Percentiles rank a stretch among this genome's conserved stretches.
Evolutionary conservation across 2,888 invertebrate species (phyloP).

Genomic region (Griposia aprilina): DNA sequence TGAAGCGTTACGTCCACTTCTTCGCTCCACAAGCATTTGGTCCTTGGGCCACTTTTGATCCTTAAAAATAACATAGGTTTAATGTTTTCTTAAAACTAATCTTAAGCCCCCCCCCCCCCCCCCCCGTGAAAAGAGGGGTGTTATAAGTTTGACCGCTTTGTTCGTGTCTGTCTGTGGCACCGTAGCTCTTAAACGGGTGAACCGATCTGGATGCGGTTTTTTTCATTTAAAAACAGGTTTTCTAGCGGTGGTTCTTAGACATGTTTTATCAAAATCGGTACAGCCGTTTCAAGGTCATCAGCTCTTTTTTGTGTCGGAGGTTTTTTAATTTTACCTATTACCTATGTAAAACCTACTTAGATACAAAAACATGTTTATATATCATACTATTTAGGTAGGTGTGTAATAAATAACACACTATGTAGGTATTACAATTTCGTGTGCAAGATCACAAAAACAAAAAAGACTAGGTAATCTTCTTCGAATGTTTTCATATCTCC

Average conservation of each 20-base stretch:
- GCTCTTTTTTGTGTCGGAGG: no score
- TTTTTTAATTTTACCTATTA: no score
- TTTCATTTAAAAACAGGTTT: no score
- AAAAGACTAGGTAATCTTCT: not conserved
- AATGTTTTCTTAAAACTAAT: not conserved
- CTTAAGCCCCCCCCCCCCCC: no score
- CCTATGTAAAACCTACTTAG: not conserved
- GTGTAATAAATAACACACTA: not conserved
- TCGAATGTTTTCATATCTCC: not conserved
- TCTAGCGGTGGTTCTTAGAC: no score
- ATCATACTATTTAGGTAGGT: not conserved
- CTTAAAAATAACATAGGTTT: not conserved
- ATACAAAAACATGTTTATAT: not conserved
- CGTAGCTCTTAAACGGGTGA: no score
- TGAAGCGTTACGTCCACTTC: slow-evolving; percentile 1
- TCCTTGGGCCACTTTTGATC: not conserved
- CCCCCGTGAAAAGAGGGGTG: no score
- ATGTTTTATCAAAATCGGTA: no score
- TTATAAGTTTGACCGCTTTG: no score
- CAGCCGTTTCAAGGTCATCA: no score
- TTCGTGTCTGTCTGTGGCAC: no score
- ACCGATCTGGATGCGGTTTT: no score
- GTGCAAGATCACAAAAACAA: not conserved
- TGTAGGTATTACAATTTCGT: not conserved
- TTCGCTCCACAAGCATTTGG: not conserved